Percentiles rank a stretch among this genome's conserved stretches.
Evolutionary conservation across 2,888 invertebrate genomes (phyloP).

Genomic region (Drosophila emarginata): DNA sequence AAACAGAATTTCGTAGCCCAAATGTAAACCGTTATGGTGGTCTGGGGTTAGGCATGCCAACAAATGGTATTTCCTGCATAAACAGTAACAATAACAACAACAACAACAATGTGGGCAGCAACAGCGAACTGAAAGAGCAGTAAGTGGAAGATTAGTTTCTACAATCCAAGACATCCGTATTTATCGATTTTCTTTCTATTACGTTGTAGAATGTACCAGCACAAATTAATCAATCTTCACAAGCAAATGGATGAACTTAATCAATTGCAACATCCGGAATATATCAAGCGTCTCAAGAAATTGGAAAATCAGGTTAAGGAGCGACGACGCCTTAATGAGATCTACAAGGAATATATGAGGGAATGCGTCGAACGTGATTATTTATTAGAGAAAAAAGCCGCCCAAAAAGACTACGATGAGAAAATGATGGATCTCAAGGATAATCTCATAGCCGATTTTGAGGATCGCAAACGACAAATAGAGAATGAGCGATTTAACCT

Average conservation of each 20-base stretch:
- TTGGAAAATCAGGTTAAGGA: slow-evolving; percentile 92
- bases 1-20: slow-evolving; percentile 92
- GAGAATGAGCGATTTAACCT: slow-evolving; percentile 94
- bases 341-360: slow-evolving; percentile 90
- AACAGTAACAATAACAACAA: slow-evolving; percentile 54
- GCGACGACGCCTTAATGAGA: slow-evolving; percentile 89
- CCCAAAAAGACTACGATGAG: slow-evolving; percentile 96
- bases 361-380: slow-evolving; percentile 95
- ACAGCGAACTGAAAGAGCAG: slow-evolving; percentile 82
- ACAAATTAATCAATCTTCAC: slow-evolving; percentile 93
- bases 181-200: too few relatives aligned
- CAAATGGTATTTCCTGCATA: slow-evolving; percentile 59
- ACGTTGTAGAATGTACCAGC: slow-evolving; percentile 91
- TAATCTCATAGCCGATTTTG: slow-evolving; percentile 94
- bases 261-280: slow-evolving; percentile 93
- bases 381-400: slow-evolving; percentile 92
- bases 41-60: slow-evolving; percentile 36
- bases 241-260: slow-evolving; percentile 94
- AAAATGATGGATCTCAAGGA: slow-evolving; percentile 94
- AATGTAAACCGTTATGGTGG: slow-evolving; percentile 56
- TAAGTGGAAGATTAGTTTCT: slow-evolving; percentile 51
- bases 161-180: not conserved
- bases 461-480: slow-evolving; percentile 94
- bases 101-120: slow-evolving; percentile 69
- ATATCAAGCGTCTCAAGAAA: slow-evolving; percentile 90